Evolutionary conservation across 2,888 invertebrate genomes (phyloP).

Genomic region (Spodoptera littoralis): DNA sequence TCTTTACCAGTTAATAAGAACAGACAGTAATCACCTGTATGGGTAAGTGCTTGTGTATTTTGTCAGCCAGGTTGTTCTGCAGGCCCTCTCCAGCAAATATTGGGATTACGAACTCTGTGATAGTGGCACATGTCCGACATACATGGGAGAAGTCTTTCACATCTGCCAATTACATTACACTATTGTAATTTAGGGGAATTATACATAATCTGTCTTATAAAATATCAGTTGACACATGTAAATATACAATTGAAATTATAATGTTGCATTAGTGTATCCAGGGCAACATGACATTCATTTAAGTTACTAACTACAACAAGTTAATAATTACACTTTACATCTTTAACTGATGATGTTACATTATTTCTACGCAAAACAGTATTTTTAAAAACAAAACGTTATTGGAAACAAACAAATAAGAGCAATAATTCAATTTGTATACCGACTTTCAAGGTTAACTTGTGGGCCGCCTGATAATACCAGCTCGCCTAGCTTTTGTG

Average conservation of each 20-base stretch:
- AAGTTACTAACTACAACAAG: neutral
- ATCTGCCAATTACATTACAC: slow-evolving; percentile 59
- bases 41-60: slow-evolving; percentile 91
- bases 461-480: slow-evolving; percentile 35
- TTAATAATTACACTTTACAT: too few relatives aligned
- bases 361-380: neutral
- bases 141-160: slow-evolving; percentile 70
- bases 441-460: slow-evolving; percentile 67
- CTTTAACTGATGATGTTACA: too few relatives aligned
- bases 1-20: too few relatives aligned
- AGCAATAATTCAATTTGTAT: slow-evolving; percentile 11
- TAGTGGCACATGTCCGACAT: slow-evolving; percentile 89
- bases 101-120: slow-evolving; percentile 87
- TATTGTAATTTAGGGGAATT: neutral
- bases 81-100: slow-evolving; percentile 90
- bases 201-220: neutral
- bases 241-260: slow-evolving; percentile 3
- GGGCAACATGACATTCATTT: neutral
- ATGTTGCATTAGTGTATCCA: too few relatives aligned
- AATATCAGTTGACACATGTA: neutral
- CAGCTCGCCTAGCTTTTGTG: slow-evolving; percentile 38
- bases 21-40: slow-evolving; percentile 84
- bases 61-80: slow-evolving; percentile 88
- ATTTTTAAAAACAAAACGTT: neutral
- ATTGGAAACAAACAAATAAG: neutral